phyloP scores from a whole-genome alignment of 1,140 invertebrate genomes.

The Drosophila grimshawi region DNA sequence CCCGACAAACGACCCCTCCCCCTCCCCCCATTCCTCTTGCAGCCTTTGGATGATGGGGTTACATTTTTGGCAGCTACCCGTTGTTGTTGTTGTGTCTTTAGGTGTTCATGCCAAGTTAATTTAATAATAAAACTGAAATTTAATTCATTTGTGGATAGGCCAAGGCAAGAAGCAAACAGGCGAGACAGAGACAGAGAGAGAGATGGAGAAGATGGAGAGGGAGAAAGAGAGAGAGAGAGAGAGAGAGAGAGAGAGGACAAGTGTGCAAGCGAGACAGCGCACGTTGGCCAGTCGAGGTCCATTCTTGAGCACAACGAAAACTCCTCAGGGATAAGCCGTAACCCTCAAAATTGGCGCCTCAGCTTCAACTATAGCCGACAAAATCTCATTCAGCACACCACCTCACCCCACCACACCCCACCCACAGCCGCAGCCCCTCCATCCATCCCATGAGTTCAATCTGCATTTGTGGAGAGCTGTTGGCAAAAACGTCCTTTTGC shows the following conservation, averaged over 20 bases:
- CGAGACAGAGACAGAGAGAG: neutral
- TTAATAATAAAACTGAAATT: slow-evolving; percentile 84
- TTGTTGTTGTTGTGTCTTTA: slow-evolving; percentile 76
- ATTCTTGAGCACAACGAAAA: slow-evolving; percentile 44
- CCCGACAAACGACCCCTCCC: neutral
- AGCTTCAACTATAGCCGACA: neutral
- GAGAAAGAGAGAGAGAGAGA: neutral
- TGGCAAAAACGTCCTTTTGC: slow-evolving; percentile 60
- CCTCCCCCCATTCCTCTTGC: slow-evolving; percentile 9
- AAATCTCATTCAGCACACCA: too few relatives aligned
- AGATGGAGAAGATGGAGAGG: neutral
- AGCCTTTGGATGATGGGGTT: slow-evolving; percentile 54
- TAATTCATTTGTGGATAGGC: slow-evolving; percentile 84
- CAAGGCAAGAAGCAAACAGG: slow-evolving; percentile 34
- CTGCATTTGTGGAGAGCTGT: slow-evolving; percentile 1
- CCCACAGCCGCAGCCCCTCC: neutral
- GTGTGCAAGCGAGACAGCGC: neutral
- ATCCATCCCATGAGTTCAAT: neutral
- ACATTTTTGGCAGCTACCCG: slow-evolving; percentile 44
- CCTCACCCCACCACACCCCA: neutral
- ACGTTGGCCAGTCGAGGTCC: slow-evolving; percentile 21
- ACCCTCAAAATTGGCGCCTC: slow-evolving; percentile 43
- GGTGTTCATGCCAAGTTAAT: slow-evolving; percentile 84
- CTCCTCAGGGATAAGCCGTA: slow-evolving; percentile 63
- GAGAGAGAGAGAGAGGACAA: neutral